Evolutionary conservation across 1,140 invertebrate genomes (phyloP), one percentile per base, ranked within the genome.

Genomic region (Tribolium madens): DNA sequence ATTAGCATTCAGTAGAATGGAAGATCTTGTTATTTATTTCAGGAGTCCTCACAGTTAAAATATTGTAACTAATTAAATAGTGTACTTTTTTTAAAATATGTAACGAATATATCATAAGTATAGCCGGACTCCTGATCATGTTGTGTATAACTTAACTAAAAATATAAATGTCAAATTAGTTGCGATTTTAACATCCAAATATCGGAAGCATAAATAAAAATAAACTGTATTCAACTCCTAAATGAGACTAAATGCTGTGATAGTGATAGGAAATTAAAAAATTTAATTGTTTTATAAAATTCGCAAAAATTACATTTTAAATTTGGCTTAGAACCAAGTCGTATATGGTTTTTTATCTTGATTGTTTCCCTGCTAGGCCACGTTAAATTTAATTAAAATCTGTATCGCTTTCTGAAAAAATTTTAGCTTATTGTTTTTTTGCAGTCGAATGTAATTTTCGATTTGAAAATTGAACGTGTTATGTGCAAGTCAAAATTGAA

Each of bases 401-500:
- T 57, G 18, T 10, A 57, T 57, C 15, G 52, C 2, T 13, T 33
- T 64, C 17, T 31, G n/a, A 12, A 14, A 13, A 15, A 13, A 31
- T 64, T 64, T 33, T 21, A 17, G 52, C 14, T 31, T n/a, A 64
- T 64, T 33, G 57, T 64, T 31, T 14, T 31, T 64, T 64, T 13
- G 57, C 21, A 42, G 36, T 42, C n/a, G n/a, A 42, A 42, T 42
- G 36, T 42, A 42, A 42, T 42, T 42, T 42, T 42, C 36, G 26
- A 26, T 33, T 12, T 64, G 57, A 64, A 64, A 57, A 57, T 21
- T 57, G 52, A 57, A 17, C 14, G 57, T 33, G n/a, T 33, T 31
- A 64, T 64, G 26, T 57, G 26, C 4, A 60, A 64, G 21, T 33
- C n/a, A 64, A 57, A 33, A 64, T 26, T 64, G 26, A 64, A 64